These are phyloP conservation scores for Psittacula echo DNA, from an alignment of 2,797 vertebrate genomes.

Conservation along the genomic window DNA sequence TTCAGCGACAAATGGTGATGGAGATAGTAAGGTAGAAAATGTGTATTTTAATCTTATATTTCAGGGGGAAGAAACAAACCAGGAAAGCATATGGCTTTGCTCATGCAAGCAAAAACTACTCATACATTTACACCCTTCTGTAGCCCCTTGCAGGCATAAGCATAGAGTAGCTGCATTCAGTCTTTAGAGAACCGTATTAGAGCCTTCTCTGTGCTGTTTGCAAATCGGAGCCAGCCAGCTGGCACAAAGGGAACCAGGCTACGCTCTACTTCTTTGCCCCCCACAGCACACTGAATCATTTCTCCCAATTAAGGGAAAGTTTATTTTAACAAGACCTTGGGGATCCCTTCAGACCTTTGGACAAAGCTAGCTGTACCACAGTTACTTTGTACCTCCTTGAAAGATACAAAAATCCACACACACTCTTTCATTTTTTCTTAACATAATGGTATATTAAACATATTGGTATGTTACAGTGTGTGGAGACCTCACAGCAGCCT, in stretches of 20 bases:
- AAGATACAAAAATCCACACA: neutral
- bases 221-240: neutral
- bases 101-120: neutral
- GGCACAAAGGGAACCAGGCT: neutral
- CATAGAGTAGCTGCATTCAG: neutral
- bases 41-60: neutral
- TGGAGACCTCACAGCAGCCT: neutral
- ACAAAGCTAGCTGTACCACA: neutral
- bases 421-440: neutral
- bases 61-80: neutral
- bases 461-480: neutral
- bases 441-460: neutral
- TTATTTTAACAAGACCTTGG: constrained; percentile 3
- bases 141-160: neutral
- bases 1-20: too few relatives aligned
- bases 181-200: neutral
- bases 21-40: neutral
- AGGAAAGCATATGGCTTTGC: neutral
- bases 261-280: neutral
- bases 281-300: neutral
- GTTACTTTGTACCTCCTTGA: neutral
- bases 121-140: neutral
- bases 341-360: neutral
- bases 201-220: neutral
- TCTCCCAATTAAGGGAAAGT: constrained; percentile 38